Evolutionary conservation across 2,888 invertebrate species (phyloP), one percentile per base, ranked within the genome.

Genomic region (Poecilobothrus nobilitatus): DNA sequence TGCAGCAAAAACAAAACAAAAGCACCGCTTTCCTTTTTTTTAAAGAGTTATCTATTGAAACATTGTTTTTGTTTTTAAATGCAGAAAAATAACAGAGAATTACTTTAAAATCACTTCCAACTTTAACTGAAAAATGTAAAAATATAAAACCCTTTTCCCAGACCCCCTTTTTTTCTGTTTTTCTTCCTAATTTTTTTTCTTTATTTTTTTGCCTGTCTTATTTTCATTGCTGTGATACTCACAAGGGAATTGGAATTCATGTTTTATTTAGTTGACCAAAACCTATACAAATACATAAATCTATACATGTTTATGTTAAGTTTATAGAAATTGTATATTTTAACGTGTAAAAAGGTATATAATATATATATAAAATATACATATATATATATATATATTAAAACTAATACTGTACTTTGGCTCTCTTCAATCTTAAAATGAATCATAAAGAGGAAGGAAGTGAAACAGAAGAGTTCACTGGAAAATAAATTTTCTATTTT

Each of bases 241-340:
- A 53, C 53, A 53, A 53, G 53, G 53, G 53, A 53, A 15, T 53
- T 53, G 18, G 15, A 53, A 53, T 53, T 53, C 53, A 53, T 53
- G 53, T 53, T 53, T 53, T 53, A 53, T 53, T 53, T 18, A 53
- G 53, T 53, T 53, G 53, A 53, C 53, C 53, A 53, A 53, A 18
- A 15, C 53, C 9, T 53, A 53, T 53, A 53, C n/a, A 37, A 37
- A 53, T 53, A 53, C 53, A 37, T 37, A 10, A 12, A 37, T 10
- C 37, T 10, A 37, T 10, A 37, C 2, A 37, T 37, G 7, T 37
- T 4, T 10, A 37, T 37, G 7, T 10, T 5, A 10, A 37, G 37
- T 37, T 37, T 37, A 12, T 37, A 37, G n/a, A 37, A 37, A 37
- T 37, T 12, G 1, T 37, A 37, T 10, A 8, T 37, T 4, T 37